A percentile compares a stretch with the other conserved stretches of the same genome.
Evolutionary conservation across 2,888 invertebrate species (phyloP).

Genomic region (Eristalinus aeneus): DNA sequence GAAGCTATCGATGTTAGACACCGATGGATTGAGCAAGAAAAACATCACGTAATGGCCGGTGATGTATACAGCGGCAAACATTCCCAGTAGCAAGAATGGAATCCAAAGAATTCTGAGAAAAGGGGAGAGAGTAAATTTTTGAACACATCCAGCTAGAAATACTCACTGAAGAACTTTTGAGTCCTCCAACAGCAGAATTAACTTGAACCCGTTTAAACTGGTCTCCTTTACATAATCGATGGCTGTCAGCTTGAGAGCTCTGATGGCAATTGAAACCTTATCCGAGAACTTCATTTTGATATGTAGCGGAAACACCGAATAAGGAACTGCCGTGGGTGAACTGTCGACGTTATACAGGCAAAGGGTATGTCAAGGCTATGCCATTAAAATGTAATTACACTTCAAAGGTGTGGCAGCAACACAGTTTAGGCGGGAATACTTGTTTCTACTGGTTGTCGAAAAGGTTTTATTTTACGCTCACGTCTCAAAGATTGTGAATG

Average conservation of each 20-base stretch:
- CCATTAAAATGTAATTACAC: too few species aligned
- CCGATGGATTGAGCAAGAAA: slow-evolving; percentile 74
- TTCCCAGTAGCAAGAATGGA: slow-evolving; percentile 74
- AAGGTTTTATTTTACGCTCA: too few species aligned
- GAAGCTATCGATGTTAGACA: slow-evolving; percentile 73
- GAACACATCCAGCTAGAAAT: not conserved
- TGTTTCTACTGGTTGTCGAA: too few species aligned
- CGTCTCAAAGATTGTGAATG: too few species aligned
- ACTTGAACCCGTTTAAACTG: slow-evolving; percentile 77
- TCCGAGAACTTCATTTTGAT: slow-evolving; percentile 2
- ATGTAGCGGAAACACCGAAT: not conserved
- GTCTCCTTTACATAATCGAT: slow-evolving; percentile 77
- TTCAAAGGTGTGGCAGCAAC: too few species aligned
- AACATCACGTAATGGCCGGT: slow-evolving; percentile 72
- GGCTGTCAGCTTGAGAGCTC: slow-evolving; percentile 73
- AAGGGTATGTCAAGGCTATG: too few species aligned
- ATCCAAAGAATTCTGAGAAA: slow-evolving; percentile 75
- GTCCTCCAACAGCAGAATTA: slow-evolving; percentile 74
- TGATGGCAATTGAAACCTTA: slow-evolving; percentile 37
- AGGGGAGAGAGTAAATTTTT: not conserved
- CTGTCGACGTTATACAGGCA: too few species aligned
- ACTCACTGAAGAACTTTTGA: slow-evolving; percentile 75
- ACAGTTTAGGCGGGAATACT: too few species aligned
- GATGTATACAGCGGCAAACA: slow-evolving; percentile 73
- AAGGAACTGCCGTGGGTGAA: too few species aligned